Evolutionary conservation across 2,113 vertebrate genomes (phyloP), one percentile per base, ranked within the genome.

Genomic region (Paedocypris sp.): DNA sequence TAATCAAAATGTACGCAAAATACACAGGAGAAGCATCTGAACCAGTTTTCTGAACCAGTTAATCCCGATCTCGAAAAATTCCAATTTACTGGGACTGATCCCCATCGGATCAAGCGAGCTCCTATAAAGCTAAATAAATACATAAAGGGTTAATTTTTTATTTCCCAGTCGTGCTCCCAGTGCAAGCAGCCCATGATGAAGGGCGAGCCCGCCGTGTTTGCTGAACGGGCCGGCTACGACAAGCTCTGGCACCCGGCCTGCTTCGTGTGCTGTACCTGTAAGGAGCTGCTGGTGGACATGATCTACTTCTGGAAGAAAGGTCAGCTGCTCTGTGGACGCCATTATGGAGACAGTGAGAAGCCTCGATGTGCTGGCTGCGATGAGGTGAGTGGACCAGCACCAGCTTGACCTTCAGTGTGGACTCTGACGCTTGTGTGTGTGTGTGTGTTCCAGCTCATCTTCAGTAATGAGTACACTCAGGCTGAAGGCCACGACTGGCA

Each of bases 241-340:
- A 92, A 91, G 58, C 69, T 97, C 53, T 99, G 95, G 94, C 95
- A 99, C 74, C 95, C 95, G 0, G 85, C 85, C 5, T 99, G 95
- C 69, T 98, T 99, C 0, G 77, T 93, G 60, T 99, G 95, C 70
- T 90, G 83, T 18, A 82, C 73, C 71, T 99, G 95, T 50, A 13
- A 9, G 0, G 94, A 99, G 29, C 88, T 99, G 23, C 87, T 99
- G 26, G 95, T 99, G 1, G 95, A 99, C 79, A 93, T 99, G 92
- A 98, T 99, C 77, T 99, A 99, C 76, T 99, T 99, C 83, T 97
- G 88, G 90, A 99, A 99, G 82, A 95, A 90, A 29, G 91, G 84
- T 12, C 88, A 89, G 65, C 82, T 99, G 2, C 98, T 85, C 74
- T 99, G 95, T 45, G 95, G 95, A 53, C 89, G 95, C n/a, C 95